phyloP scores from a whole-genome alignment of 2,113 vertebrate species.

The Parus major region DNA sequence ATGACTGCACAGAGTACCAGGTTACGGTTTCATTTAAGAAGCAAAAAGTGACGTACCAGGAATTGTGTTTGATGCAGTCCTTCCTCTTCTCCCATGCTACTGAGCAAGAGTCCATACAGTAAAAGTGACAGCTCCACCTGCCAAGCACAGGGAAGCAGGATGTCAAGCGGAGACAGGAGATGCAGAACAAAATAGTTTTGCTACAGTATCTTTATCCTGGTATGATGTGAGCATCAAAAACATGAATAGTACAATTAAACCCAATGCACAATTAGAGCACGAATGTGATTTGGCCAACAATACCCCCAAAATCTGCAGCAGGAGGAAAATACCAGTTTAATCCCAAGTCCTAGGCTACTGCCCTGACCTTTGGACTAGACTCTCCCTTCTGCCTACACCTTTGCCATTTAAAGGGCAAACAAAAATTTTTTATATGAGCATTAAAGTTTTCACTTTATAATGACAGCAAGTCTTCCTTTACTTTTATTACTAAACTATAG shows the following conservation, averaged over 20 bases:
- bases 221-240: background rate
- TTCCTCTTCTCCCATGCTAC: slow-evolving; percentile 73
- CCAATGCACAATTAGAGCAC: background rate
- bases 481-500: background rate
- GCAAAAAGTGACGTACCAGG: slow-evolving; percentile 45
- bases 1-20: background rate
- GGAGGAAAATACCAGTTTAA: background rate
- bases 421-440: background rate
- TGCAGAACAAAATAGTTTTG: background rate
- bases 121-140: slow-evolving; percentile 60
- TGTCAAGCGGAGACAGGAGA: background rate
- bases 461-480: background rate
- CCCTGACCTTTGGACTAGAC: slow-evolving; percentile 9
- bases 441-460: background rate
- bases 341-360: background rate
- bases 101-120: slow-evolving; percentile 74
- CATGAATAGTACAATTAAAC: background rate
- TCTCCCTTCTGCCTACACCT: background rate
- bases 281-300: background rate
- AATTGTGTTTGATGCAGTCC: slow-evolving; percentile 64
- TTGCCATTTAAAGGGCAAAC: background rate
- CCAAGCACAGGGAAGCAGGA: slow-evolving; percentile 20
- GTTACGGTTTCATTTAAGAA: background rate
- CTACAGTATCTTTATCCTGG: background rate
- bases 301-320: background rate